These are phyloP conservation scores for Monodelphis domestica DNA, from an alignment of 2,797 vertebrate species.

Conservation along the genomic window DNA sequence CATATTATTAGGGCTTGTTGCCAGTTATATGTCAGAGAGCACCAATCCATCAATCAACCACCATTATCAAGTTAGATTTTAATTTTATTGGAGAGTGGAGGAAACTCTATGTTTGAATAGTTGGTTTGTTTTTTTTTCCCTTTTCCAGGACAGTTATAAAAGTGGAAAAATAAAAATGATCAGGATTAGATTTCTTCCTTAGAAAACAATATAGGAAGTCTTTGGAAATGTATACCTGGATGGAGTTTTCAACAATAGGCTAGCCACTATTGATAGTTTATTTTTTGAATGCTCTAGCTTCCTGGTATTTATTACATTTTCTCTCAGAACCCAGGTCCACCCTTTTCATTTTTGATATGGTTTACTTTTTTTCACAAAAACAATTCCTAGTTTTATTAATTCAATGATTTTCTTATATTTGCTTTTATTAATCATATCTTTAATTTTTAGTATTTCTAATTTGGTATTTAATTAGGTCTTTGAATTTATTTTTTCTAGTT, in stretches of 20 bases:
- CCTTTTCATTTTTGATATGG: too few relatives aligned
- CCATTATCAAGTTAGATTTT: not conserved
- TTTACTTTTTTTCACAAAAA: too few relatives aligned
- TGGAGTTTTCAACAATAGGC: not conserved
- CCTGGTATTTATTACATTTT: not conserved
- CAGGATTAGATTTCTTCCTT: not conserved
- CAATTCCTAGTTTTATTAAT: too few relatives aligned
- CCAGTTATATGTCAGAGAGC: not conserved
- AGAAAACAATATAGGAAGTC: not conserved
- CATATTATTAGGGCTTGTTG: not conserved
- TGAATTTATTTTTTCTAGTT: too few relatives aligned
- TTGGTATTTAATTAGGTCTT: too few relatives aligned
- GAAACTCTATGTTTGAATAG: not conserved
- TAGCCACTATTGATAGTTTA: not conserved
- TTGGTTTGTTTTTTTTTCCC: too few relatives aligned
- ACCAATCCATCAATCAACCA: not conserved
- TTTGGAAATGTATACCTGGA: not conserved
- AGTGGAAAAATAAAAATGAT: not conserved
- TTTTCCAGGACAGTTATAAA: not conserved
- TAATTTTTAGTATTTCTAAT: too few relatives aligned
- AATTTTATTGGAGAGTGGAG: not conserved
- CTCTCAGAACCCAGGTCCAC: too few relatives aligned
- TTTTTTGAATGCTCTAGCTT: not conserved
- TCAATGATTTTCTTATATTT: too few relatives aligned
- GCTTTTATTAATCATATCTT: too few relatives aligned